phyloP scores from a whole-genome alignment of 2,797 vertebrate species.

The Pyrocephalus nanus region DNA sequence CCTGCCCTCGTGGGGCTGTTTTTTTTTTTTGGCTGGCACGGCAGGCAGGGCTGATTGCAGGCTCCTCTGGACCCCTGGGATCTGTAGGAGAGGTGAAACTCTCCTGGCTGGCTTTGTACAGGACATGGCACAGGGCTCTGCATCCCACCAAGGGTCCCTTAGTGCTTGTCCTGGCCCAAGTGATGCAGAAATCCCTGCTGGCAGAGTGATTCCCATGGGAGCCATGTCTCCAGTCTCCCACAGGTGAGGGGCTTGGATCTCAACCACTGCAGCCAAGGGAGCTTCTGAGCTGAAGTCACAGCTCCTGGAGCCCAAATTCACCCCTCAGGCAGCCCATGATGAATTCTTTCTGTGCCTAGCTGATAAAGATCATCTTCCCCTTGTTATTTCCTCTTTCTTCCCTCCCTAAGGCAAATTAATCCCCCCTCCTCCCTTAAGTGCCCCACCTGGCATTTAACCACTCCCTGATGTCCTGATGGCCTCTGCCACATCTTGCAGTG shows the following conservation, averaged over 20 bases:
- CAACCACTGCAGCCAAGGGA: not conserved
- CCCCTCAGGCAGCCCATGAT: not conserved
- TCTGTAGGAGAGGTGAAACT: not conserved
- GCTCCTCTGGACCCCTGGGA: not conserved
- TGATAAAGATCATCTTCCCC: not conserved
- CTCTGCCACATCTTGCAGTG: not conserved
- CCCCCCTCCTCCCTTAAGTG: not conserved
- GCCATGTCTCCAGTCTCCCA: accelerated
- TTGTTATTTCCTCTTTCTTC: not conserved
- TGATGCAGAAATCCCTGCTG: not conserved
- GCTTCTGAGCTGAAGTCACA: not conserved
- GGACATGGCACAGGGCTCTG: not conserved
- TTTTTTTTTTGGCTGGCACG: no score
- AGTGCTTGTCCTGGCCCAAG: not conserved
- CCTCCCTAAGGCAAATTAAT: not conserved
- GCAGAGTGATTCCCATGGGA: not conserved
- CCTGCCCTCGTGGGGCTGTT: no score
- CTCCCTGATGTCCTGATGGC: not conserved
- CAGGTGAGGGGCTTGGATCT: not conserved
- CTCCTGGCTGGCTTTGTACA: not conserved
- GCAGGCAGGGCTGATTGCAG: not conserved
- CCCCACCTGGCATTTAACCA: not conserved
- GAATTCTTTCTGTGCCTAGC: not conserved
- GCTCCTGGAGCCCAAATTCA: not conserved
- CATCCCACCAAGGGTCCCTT: accelerated